A percentile compares a stretch with the other conserved stretches of the same genome.
Evolutionary conservation across 2,797 vertebrate genomes (phyloP).

Genomic region (Amphiprion clarkii): DNA sequence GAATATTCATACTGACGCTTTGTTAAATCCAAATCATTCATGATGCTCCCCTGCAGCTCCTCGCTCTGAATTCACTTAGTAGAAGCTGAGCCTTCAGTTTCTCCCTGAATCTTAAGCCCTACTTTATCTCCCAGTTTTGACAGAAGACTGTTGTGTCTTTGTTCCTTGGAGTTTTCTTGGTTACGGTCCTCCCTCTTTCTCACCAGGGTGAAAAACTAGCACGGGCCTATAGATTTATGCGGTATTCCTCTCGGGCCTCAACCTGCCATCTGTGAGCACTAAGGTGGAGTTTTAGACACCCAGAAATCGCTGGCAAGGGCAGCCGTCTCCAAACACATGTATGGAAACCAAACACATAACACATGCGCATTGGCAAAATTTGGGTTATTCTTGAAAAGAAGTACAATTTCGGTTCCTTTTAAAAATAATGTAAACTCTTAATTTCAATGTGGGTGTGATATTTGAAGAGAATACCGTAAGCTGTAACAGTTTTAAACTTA

Average conservation of each 20-base stretch:
- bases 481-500: too few species aligned
- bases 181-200: constrained; percentile 60
- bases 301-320: constrained; percentile 13
- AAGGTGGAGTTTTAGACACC: constrained; percentile 72
- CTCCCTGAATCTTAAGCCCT: constrained; percentile 5
- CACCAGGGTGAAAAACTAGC: constrained; percentile 77
- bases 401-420: too few species aligned
- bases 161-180: constrained; percentile 19
- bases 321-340: neutral
- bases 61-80: neutral
- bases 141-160: constrained; percentile 1
- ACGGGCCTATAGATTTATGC: constrained; percentile 77
- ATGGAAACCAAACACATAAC: neutral
- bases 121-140: constrained; percentile 11
- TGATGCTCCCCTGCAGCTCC: neutral
- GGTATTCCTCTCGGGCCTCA: constrained; percentile 53
- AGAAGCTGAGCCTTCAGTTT: constrained; percentile 8
- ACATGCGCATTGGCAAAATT: neutral
- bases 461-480: too few species aligned
- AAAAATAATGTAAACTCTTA: too few species aligned
- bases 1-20: neutral
- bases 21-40: constrained; percentile 13
- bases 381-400: too few species aligned
- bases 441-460: too few species aligned
- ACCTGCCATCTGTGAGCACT: constrained; percentile 54